Conservation (phyloP, 2,888 invertebrate species). For the Empis livida region DNA sequence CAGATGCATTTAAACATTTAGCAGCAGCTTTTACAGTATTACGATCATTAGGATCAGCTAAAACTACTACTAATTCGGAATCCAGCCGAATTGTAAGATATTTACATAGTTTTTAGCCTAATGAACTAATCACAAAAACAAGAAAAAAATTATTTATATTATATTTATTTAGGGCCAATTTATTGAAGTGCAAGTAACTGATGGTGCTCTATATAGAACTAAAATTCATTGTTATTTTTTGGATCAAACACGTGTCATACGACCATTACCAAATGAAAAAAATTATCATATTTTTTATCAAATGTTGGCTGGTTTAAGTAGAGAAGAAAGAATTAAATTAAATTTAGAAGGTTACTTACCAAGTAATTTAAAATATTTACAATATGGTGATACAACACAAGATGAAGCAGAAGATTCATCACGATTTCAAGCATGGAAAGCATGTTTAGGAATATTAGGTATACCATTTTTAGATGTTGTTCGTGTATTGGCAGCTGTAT, state of each 20-base stretch:
- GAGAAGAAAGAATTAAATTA: constrained; percentile 74
- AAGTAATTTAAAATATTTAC: constrained; percentile 69
- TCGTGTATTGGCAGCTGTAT: constrained; percentile 76
- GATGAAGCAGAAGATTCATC: constrained; percentile 58
- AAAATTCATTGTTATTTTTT: constrained; percentile 94
- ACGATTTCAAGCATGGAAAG: constrained; percentile 85
- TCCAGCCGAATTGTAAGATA: constrained; percentile 77
- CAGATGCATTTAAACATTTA: constrained; percentile 91
- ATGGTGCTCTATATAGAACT: constrained; percentile 85
- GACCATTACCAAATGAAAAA: constrained; percentile 73
- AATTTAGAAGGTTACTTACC: constrained; percentile 77
- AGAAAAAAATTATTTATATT: neutral
- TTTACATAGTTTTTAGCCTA: constrained; percentile 2
- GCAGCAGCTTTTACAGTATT: constrained; percentile 92
- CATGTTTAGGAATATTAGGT: constrained; percentile 76
- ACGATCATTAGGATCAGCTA: constrained; percentile 79
- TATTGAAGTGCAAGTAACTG: constrained; percentile 91
- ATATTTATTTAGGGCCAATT: constrained; percentile 73
- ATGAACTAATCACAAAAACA: neutral
- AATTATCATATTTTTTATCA: constrained; percentile 97
- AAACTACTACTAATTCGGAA: constrained; percentile 80
- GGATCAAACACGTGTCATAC: constrained; percentile 84
- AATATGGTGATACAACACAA: constrained; percentile 57
- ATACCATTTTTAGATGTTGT: constrained; percentile 92
- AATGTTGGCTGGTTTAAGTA: constrained; percentile 76